Percentiles rank a stretch among this genome's conserved stretches.
These are phyloP conservation scores for Scaptomyza flava DNA, from an alignment of 2,888 invertebrate species.

Conservation along the genomic window DNA sequence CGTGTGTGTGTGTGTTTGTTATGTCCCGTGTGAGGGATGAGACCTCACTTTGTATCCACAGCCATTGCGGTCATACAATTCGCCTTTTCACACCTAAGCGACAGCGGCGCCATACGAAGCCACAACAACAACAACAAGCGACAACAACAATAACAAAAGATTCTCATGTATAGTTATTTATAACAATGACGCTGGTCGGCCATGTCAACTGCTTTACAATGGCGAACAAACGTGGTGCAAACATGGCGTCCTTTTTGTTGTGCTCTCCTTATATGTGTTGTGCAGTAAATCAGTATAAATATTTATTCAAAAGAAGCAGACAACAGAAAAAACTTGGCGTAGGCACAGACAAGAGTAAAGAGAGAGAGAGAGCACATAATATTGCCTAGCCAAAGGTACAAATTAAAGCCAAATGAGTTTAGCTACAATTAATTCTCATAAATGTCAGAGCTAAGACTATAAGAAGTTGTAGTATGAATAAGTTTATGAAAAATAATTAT, in stretches of 20 bases:
- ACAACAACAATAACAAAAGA: constrained; percentile 22
- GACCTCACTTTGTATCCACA: constrained; percentile 32
- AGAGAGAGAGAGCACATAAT: not conserved
- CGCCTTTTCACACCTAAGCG: constrained; percentile 72
- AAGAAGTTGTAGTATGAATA: not conserved
- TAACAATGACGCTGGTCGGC: constrained; percentile 52
- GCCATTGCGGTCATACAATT: constrained; percentile 47
- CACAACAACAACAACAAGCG: constrained; percentile 23
- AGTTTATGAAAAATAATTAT: not conserved
- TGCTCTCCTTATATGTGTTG: not conserved
- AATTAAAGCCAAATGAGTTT: constrained; percentile 4
- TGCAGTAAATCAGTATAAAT: constrained; percentile 47
- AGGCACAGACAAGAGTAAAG: not conserved
- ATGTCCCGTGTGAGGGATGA: constrained; percentile 10
- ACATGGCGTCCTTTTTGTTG: constrained; percentile 27
- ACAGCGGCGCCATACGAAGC: constrained; percentile 35
- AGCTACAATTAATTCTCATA: not conserved
- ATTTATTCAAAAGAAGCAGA: constrained; percentile 47
- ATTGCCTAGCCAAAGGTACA: constrained; percentile 1
- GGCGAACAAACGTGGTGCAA: constrained; percentile 27
- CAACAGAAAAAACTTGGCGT: constrained; percentile 6
- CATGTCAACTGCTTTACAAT: constrained; percentile 59
- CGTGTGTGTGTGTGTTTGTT: constrained; percentile 9
- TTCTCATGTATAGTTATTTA: constrained; percentile 46
- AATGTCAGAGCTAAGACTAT: not conserved